A percentile compares a stretch with the other conserved stretches of the same genome.
Evolutionary conservation across 2,797 vertebrate genomes (phyloP).

Genomic region (Xiphophorus birchmanni): DNA sequence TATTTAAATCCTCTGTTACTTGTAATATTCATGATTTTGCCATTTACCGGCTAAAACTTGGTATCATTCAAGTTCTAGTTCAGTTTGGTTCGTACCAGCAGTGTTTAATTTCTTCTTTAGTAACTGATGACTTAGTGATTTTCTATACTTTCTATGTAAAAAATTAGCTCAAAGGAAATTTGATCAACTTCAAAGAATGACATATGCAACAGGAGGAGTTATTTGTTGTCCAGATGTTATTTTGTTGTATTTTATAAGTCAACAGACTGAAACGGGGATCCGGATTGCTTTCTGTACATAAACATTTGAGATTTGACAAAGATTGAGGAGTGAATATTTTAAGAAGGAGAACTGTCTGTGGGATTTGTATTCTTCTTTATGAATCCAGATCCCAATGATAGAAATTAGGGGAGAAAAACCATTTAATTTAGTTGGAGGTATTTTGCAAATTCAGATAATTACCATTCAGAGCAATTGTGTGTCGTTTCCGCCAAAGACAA

Average conservation of each 20-base stretch:
- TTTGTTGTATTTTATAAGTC: not conserved
- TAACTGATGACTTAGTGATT: not conserved
- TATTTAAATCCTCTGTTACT: no score
- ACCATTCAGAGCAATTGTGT: constrained; percentile 3
- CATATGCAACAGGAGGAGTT: not conserved
- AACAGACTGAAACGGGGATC: not conserved
- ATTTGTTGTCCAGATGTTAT: not conserved
- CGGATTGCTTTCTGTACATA: not conserved
- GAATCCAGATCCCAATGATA: not conserved
- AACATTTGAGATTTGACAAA: not conserved
- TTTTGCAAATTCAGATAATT: constrained; percentile 23
- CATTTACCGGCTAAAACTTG: no score
- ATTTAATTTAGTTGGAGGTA: constrained; percentile 8
- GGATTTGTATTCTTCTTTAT: not conserved
- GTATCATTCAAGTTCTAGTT: not conserved
- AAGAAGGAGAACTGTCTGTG: not conserved
- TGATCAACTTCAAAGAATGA: not conserved
- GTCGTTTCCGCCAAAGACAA: constrained; percentile 13
- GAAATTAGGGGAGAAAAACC: not conserved
- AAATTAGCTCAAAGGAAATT: not conserved
- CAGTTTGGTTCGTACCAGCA: not conserved
- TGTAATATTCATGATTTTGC: no score
- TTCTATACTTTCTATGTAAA: not conserved
- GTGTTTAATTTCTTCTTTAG: not conserved
- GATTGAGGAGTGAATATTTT: not conserved